phyloP scores from a whole-genome alignment of 2,888 invertebrate genomes.

The Sipha maydis region DNA sequence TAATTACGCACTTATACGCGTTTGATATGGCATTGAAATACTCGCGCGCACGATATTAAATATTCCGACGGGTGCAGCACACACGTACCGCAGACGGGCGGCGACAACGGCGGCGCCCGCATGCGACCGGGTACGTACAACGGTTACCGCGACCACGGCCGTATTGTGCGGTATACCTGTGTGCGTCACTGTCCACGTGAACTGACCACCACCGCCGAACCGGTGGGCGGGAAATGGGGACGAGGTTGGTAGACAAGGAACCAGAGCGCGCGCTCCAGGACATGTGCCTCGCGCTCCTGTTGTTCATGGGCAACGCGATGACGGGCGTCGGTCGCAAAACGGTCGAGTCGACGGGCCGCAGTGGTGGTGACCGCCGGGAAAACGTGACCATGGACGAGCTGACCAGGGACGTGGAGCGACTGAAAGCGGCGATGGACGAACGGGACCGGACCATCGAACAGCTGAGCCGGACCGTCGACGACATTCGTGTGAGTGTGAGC shows the following conservation, averaged over 20 bases:
- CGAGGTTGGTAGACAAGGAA: too few species aligned
- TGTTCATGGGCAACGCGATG: constrained; percentile 63
- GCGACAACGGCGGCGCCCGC: constrained; percentile 5
- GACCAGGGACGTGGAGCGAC: constrained; percentile 39
- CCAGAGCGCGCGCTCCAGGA: background rate
- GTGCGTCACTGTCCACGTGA: background rate
- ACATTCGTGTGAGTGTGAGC: constrained; percentile 46
- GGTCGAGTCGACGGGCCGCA: constrained; percentile 10
- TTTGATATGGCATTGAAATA: background rate
- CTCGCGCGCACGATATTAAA: background rate
- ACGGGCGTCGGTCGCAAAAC: constrained; percentile 48
- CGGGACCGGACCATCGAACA: constrained; percentile 52
- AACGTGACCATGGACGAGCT: constrained; percentile 11
- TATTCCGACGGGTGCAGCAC: background rate
- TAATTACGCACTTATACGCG: background rate
- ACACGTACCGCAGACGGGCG: background rate
- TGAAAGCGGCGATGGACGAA: constrained; percentile 43
- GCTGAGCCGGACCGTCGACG: constrained; percentile 54
- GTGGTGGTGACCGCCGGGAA: constrained; percentile 6
- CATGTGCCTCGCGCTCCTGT: constrained; percentile 63
- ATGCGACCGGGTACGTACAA: background rate
- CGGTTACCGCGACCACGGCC: too few species aligned
- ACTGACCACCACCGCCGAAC: background rate
- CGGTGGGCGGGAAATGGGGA: background rate
- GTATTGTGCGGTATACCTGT: background rate